Base-by-base conservation (phyloP, 2,888 invertebrate genomes). In the Lysandra coridon region DNA sequence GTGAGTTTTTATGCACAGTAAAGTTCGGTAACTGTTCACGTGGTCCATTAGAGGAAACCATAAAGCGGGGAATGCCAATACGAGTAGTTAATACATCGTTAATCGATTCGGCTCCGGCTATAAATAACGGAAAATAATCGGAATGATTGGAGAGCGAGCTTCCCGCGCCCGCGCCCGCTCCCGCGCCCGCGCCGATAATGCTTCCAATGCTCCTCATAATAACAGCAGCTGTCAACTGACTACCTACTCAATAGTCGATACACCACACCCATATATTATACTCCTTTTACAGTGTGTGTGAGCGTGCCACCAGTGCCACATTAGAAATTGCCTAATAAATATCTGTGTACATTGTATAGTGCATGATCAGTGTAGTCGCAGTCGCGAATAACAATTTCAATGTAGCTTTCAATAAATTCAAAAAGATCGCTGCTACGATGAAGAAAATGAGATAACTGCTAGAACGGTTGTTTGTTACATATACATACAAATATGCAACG, bases 61-160 rank as follows among this genome's bases (percentile, higher is more conserved):
- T 76, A 53, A 76, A 76, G 49, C 17, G 33, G 33, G 57, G 76
- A 76, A 76, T 76, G 76, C 76, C 76, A 76, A 76, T 53, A 76
- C 53, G 30, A 53, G 17, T 17, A 53, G 33, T 57, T 33, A 76
- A 76, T 53, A 23, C 4, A 33, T 53, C 23, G 44, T 76, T 53
- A 53, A 53, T 76, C 14, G 76, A 17, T 44, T 44, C 14, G 30
- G 53, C 57, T 76, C 76, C 49, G 53, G 53, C 57, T 53, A 53
- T 33, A 76, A 76, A 76, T 76, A 76, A 76, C 33, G 30, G 14
- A 57, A 53, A 76, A 37, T 76, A 53, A 76, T 76, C 76, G 4
- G 64, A 14, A 10, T 37, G 33, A 69, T 33, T 7, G 57, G 76
- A 40, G 14, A 57, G 14, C 12, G 49, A 76, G 7, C 69, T 69